Base-by-base conservation (phyloP, 1,140 invertebrate genomes). In the Eciton burchellii region DNA sequence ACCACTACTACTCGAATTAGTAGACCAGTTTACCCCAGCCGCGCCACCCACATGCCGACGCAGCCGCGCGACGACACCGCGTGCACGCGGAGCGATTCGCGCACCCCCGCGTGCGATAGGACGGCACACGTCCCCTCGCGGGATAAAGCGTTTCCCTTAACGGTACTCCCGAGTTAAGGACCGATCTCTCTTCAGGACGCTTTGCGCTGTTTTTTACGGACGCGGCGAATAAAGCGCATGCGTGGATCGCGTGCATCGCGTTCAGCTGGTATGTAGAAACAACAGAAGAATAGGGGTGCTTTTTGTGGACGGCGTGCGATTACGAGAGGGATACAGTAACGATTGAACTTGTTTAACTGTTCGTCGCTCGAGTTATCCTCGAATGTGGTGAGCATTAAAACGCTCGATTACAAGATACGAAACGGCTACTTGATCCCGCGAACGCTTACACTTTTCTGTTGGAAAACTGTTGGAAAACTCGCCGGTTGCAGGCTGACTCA, bases 1-100 rank as follows among this genome's bases (percentile, higher is more conserved):
- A 87, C 90, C 91, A 93, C 92, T 91, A 92, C 90, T 90, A 87
- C 90, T 91, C 84, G 83, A 84, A 91, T 91, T 91, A 89, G 89
- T 91, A 91, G 90, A 85, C 74, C 74, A 89, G 89, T 90, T 91
- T 90, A 90, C 90, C 89, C 68, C 86, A 87, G 83, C 85, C 85
- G 49, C 71, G 9, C 9, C 49, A 29, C 84, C 79, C 82, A n/a
- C n/a, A 66, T 73, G 59, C 45, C 79, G 57, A 59, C 72, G 68
- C 65, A 70, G 12, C 56, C 59, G 68, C 73, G 59, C 71, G n/a
- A 21, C 52, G 70, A 77, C 45, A 43, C 21, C 59, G 16, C 82
- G 21, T 3, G 54, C 71, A 81, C 73, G 26, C 62, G 63, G 49
- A 9, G 41, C 9, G 60, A 26, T 26, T 81, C 35, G 49, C 19